Percentiles rank a stretch among this genome's conserved stretches.
These are phyloP conservation scores for Garra rufa DNA, from an alignment of 2,113 vertebrate genomes.

Conservation along the genomic window DNA sequence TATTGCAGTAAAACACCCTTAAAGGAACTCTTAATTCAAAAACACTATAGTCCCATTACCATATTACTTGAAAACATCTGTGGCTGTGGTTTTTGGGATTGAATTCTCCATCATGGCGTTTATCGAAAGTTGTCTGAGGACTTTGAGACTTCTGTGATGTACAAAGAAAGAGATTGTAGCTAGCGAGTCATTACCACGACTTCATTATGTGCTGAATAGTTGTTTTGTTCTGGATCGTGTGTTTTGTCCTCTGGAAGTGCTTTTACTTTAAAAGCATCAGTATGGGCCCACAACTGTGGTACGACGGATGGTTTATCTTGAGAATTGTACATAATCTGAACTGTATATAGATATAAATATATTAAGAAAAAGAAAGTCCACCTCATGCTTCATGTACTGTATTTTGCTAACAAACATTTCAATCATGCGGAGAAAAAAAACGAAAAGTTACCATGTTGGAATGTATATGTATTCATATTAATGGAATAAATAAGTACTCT, in stretches of 20 bases:
- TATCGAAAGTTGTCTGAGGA: slow-evolving; percentile 6
- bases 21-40: slow-evolving; percentile 19
- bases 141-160: neutral
- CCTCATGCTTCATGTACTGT: slow-evolving; percentile 53
- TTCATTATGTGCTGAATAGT: slow-evolving; percentile 41
- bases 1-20: slow-evolving; percentile 20
- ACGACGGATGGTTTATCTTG: neutral
- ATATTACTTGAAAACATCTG: slow-evolving; percentile 33
- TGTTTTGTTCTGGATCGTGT: slow-evolving; percentile 29
- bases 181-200: slow-evolving; percentile 7
- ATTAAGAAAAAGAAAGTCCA: neutral
- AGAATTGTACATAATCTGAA: slow-evolving; percentile 54
- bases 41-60: slow-evolving; percentile 7
- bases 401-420: slow-evolving; percentile 57
- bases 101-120: slow-evolving; percentile 7
- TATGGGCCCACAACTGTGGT: neutral
- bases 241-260: slow-evolving; percentile 40
- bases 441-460: slow-evolving; percentile 61
- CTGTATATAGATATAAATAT: slow-evolving; percentile 61
- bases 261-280: slow-evolving; percentile 25
- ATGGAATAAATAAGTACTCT: slow-evolving; percentile 63
- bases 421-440: slow-evolving; percentile 63
- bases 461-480: slow-evolving; percentile 73
- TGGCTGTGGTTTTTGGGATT: neutral
- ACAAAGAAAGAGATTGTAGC: slow-evolving; percentile 30